A percentile compares a stretch with the other conserved stretches of the same genome.
Evolutionary conservation across 2,113 vertebrate genomes (phyloP).

Genomic region (Tinamus guttatus): DNA sequence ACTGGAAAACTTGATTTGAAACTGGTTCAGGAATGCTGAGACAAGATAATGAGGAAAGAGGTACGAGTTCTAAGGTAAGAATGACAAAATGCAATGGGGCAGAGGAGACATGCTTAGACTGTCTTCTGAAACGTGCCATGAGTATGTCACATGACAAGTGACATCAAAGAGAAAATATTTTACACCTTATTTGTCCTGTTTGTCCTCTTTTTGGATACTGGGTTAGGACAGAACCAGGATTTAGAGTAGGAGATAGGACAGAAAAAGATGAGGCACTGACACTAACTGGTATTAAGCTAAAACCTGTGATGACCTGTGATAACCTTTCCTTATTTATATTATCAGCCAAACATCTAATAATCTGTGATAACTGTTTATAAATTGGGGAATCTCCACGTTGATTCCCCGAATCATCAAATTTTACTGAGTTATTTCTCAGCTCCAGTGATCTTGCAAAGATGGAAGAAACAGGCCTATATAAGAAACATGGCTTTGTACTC

Average conservation of each 20-base stretch:
- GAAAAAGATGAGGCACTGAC: background rate
- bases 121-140: background rate
- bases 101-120: background rate
- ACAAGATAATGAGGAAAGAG: background rate
- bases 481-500: background rate
- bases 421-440: accelerated
- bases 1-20: background rate
- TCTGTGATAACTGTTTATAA: background rate
- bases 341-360: background rate
- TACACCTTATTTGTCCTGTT: background rate
- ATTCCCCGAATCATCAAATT: background rate
- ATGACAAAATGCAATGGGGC: too few relatives aligned
- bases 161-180: background rate
- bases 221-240: accelerated
- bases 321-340: background rate
- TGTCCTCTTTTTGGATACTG: background rate
- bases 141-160: background rate
- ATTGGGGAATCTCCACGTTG: accelerated
- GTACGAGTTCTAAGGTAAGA: background rate
- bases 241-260: background rate
- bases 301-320: background rate
- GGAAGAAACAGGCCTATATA: background rate
- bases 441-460: background rate
- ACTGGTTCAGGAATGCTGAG: background rate
- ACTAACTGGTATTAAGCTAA: background rate